A percentile compares a stretch with the other conserved stretches of the same genome.
Evolutionary conservation across 2,888 invertebrate species (phyloP).

Genomic region (Heterodera filipjevi): DNA sequence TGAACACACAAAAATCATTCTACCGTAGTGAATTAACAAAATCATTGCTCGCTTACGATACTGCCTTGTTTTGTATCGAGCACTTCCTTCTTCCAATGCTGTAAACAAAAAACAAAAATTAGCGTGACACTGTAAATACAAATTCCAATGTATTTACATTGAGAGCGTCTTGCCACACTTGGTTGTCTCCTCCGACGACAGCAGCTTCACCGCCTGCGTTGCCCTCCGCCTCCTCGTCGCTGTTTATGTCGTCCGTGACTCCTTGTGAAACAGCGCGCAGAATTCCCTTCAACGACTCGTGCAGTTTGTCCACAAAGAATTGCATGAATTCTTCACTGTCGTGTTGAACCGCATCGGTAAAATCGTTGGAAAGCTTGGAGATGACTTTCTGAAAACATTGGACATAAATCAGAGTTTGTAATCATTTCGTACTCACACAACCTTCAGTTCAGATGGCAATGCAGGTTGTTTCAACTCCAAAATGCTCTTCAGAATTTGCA

Average conservation of each 20-base stretch:
- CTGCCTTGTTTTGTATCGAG: background rate
- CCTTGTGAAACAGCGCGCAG: background rate
- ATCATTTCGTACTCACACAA: background rate
- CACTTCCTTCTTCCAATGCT: background rate
- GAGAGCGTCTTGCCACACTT: background rate
- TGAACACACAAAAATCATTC: background rate
- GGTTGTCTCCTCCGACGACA: background rate
- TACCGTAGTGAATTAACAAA: background rate
- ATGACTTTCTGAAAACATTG: conserved; percentile 75
- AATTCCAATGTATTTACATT: background rate
- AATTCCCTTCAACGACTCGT: conserved; percentile 84
- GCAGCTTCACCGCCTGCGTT: background rate
- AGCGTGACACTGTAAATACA: too few species aligned
- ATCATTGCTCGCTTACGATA: background rate
- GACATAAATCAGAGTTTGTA: background rate
- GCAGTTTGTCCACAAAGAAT: conserved; percentile 86
- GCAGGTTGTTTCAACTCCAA: conserved; percentile 6
- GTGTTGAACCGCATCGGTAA: conserved; percentile 87
- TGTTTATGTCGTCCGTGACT: background rate
- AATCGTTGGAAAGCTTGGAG: conserved; percentile 81
- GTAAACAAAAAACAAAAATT: too few species aligned
- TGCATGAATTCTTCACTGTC: conserved; percentile 90
- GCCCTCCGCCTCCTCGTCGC: background rate
- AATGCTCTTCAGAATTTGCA: background rate
- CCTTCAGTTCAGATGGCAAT: conserved; percentile 27